Base-by-base conservation (phyloP, 2,113 vertebrate genomes). In the Triplophysa siluroides region DNA sequence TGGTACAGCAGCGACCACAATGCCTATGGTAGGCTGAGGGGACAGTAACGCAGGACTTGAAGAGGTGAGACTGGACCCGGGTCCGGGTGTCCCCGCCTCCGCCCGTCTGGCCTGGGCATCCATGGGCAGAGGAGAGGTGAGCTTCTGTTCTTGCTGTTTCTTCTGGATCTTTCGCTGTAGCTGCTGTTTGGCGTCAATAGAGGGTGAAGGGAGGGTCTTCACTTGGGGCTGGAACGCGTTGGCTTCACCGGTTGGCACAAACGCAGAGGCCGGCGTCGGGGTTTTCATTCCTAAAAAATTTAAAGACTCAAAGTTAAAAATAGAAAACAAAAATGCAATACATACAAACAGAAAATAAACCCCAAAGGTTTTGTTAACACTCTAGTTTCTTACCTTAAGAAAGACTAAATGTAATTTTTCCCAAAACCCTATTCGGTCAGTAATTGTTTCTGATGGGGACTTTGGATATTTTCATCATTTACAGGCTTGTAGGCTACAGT, bases 141-240 rank as follows among this genome's bases (percentile, higher is more conserved):
- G 88, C 80, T 95, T 95, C 90, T 95, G 95, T 81, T 96, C 95
- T 70, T 96, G 95, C 84, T 96, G 95, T 85, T 95, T 96, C 89
- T 95, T 96, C 86, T 96, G 95, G 81, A 96, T 96, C 88, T 96
- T 96, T 45, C 95, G 91, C 83, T 96, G 95, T 80, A 96, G 89
- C 66, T 96, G 95, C 85, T 96, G 95, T 83, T 96, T 96, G 83
- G 95, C 95, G 83, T 96, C 95, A 60, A 96, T 87, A 47, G 86
- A 86, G 71, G 95, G 95, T 64, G 94, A 96, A n/a, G 93, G 90
- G 85, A 96, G 88, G 82, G 94, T 95, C 90, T 95, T 96, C 80
- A 94, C 91, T 88, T 96, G 95, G 0, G 95, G 95, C 87, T 95
- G 95, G 88, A 95, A 96, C 52, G 94, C 92, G 87, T 94, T 93